phyloP scores from a whole-genome alignment of 2,888 invertebrate species.

The Mystacides longicornis region DNA sequence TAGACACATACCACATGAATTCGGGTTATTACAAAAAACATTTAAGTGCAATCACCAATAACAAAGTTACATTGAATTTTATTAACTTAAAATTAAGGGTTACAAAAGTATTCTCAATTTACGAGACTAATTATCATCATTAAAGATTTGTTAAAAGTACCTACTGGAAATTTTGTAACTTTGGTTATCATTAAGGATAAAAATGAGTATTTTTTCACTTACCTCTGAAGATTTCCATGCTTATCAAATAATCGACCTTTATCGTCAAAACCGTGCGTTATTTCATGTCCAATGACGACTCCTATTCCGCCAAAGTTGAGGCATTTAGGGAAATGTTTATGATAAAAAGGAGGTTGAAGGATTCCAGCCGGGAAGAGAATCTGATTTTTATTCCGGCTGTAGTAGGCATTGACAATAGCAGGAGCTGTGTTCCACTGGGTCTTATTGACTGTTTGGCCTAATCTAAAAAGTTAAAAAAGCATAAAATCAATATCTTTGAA shows the following conservation, averaged over 20 bases:
- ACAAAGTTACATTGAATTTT: no score
- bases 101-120: no score
- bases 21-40: no score
- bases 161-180: no score
- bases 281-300: conserved; percentile 85
- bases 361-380: conserved; percentile 95
- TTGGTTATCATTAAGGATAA: no score
- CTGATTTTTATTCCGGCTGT: conserved; percentile 90
- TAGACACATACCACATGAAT: no score
- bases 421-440: conserved; percentile 79
- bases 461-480: conserved; percentile 34
- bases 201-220: no score
- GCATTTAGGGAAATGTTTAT: conserved; percentile 71
- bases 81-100: no score
- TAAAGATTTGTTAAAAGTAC: no score
- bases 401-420: conserved; percentile 91
- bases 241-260: conserved; percentile 89
- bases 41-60: no score
- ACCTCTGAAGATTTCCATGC: conserved; percentile 77
- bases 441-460: conserved; percentile 68
- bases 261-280: conserved; percentile 87
- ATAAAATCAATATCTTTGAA: no score
- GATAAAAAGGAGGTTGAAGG: conserved; percentile 90
- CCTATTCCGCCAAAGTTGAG: conserved; percentile 87
- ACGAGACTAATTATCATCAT: no score